Conservation (phyloP, 2,888 invertebrate species). For the Scaptomyza caliginosa region DNA sequence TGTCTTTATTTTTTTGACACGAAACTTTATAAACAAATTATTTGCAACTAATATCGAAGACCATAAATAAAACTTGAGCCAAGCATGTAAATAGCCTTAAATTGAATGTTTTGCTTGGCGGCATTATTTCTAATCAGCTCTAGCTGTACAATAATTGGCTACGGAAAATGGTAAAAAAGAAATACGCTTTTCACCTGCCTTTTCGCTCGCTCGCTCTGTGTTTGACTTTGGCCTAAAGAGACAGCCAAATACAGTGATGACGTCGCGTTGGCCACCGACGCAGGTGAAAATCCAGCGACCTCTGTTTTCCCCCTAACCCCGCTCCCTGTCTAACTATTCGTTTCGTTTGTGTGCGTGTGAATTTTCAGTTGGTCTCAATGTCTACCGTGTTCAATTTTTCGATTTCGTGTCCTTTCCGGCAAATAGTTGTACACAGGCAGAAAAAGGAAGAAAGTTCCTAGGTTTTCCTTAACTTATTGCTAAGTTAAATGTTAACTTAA, state of each 20-base stretch:
- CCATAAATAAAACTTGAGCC: slow-evolving; percentile 48
- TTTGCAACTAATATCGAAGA: too few relatives aligned
- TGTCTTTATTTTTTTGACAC: too few relatives aligned
- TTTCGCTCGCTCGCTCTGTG: background rate
- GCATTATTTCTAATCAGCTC: background rate
- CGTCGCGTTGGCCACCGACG: slow-evolving; percentile 65
- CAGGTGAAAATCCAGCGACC: slow-evolving; percentile 61
- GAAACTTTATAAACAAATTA: too few relatives aligned
- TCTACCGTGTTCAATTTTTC: slow-evolving; percentile 57
- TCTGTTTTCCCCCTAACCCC: background rate
- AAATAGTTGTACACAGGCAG: slow-evolving; percentile 44
- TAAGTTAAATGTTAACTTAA: too few relatives aligned
- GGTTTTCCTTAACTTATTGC: background rate
- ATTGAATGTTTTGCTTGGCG: slow-evolving; percentile 52
- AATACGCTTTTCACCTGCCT: slow-evolving; percentile 62
- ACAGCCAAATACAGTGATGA: slow-evolving; percentile 57
- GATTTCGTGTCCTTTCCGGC: slow-evolving; percentile 38
- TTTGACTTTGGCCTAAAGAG: slow-evolving; percentile 12
- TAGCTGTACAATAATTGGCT: slow-evolving; percentile 13
- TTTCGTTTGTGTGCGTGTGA: slow-evolving; percentile 62
- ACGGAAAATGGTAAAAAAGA: slow-evolving; percentile 12
- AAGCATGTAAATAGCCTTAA: slow-evolving; percentile 54
- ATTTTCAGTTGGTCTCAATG: slow-evolving; percentile 62
- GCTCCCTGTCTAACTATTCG: background rate
- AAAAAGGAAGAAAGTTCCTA: background rate